phyloP scores from a whole-genome alignment of 1,140 invertebrate genomes.

The Psilanteris sp. region DNA sequence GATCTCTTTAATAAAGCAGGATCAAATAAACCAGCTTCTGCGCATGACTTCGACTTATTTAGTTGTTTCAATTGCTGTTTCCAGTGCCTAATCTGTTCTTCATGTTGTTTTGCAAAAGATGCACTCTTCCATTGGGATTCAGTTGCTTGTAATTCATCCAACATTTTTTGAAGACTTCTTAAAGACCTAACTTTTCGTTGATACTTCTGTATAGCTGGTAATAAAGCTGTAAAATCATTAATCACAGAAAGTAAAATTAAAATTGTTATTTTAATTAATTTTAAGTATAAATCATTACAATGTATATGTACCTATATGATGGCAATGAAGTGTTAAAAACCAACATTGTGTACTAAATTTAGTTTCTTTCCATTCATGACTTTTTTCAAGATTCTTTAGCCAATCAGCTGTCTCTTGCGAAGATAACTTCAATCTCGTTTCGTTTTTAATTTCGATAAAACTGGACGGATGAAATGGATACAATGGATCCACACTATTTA shows the following conservation, averaged over 20 bases:
- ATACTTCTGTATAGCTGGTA: slow-evolving; percentile 93
- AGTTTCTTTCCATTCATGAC: slow-evolving; percentile 85
- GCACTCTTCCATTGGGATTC: slow-evolving; percentile 91
- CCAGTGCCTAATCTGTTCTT: slow-evolving; percentile 91
- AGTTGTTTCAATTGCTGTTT: slow-evolving; percentile 88
- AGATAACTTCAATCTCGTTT: slow-evolving; percentile 91
- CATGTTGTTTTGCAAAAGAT: slow-evolving; percentile 88
- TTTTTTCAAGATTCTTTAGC: slow-evolving; percentile 82
- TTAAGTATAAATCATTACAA: too few relatives aligned
- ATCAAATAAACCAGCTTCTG: slow-evolving; percentile 92
- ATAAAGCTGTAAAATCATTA: slow-evolving; percentile 84
- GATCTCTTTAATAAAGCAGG: slow-evolving; percentile 88
- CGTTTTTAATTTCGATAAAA: slow-evolving; percentile 88
- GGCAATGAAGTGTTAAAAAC: slow-evolving; percentile 96
- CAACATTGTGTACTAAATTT: slow-evolving; percentile 98
- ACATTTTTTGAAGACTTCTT: slow-evolving; percentile 93
- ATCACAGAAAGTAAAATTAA: too few relatives aligned
- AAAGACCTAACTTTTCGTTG: slow-evolving; percentile 90
- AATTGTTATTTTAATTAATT: slow-evolving; percentile 1
- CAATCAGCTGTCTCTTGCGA: slow-evolving; percentile 90
- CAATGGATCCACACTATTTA: slow-evolving; percentile 90
- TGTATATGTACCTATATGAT: slow-evolving; percentile 84
- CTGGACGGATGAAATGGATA: slow-evolving; percentile 93
- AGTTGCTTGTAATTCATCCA: slow-evolving; percentile 90
- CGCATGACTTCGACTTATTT: slow-evolving; percentile 90